These are phyloP conservation scores for Micronycteris hirsuta DNA, from an alignment of 2,113 vertebrate genomes.

Conservation along the genomic window DNA sequence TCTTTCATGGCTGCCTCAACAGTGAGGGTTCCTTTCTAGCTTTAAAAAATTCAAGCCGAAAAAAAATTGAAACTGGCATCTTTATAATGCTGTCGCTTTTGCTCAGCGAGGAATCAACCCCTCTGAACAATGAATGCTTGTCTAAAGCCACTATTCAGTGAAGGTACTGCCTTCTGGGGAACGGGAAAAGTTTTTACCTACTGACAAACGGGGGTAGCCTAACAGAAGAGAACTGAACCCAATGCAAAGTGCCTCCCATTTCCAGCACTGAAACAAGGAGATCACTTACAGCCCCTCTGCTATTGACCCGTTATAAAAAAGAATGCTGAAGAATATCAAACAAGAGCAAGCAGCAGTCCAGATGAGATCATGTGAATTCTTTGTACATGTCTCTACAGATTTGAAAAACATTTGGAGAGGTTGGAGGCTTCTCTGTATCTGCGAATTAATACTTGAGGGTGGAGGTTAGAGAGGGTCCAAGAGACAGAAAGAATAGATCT, in stretches of 20 bases:
- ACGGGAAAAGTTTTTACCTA: slow-evolving; percentile 77
- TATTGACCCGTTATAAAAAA: slow-evolving; percentile 16
- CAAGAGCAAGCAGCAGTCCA: slow-evolving; percentile 3
- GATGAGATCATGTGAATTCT: background rate
- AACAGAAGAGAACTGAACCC: slow-evolving; percentile 67
- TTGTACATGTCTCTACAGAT: slow-evolving; percentile 33
- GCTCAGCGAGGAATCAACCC: slow-evolving; percentile 71
- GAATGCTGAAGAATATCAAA: slow-evolving; percentile 13
- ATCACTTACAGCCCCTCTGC: slow-evolving; percentile 58
- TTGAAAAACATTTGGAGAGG: background rate
- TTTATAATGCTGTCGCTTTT: slow-evolving; percentile 75
- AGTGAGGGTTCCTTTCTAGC: slow-evolving; percentile 72
- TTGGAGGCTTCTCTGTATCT: background rate
- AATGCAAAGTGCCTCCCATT: slow-evolving; percentile 53
- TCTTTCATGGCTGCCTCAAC: slow-evolving; percentile 72
- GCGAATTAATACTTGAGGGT: slow-evolving; percentile 19
- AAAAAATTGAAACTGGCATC: slow-evolving; percentile 78
- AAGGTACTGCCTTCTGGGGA: slow-evolving; percentile 71
- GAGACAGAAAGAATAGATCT: slow-evolving; percentile 29
- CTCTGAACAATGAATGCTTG: slow-evolving; percentile 77
- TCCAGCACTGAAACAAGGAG: slow-evolving; percentile 58
- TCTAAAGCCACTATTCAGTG: slow-evolving; percentile 77
- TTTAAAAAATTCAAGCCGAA: slow-evolving; percentile 76
- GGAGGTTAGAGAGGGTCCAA: background rate
- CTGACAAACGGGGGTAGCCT: slow-evolving; percentile 67